Conservation (phyloP, 2,888 invertebrate genomes). For the Drosophila paranaensis region DNA sequence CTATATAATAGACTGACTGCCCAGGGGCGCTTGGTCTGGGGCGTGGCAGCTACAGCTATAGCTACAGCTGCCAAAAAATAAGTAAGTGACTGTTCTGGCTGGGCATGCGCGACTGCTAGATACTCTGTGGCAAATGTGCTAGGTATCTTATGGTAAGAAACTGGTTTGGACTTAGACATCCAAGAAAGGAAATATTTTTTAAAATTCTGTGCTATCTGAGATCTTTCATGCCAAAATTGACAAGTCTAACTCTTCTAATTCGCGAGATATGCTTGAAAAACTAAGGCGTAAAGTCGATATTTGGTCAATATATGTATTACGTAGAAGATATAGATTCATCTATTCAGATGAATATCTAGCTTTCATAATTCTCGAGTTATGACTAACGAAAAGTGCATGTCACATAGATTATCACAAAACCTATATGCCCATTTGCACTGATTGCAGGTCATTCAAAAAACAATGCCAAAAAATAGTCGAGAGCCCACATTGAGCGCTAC, state of each 20-base stretch:
- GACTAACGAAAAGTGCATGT: too few relatives aligned
- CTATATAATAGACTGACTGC: slow-evolving; percentile 51
- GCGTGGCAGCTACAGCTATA: slow-evolving; percentile 38
- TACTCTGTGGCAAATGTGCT: background rate
- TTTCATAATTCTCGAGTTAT: too few relatives aligned
- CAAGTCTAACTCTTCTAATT: background rate
- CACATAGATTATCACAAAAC: background rate
- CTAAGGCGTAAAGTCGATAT: too few relatives aligned
- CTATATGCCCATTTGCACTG: slow-evolving; percentile 4
- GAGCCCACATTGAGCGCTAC: slow-evolving; percentile 14
- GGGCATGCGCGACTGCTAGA: background rate
- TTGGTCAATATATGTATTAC: too few relatives aligned
- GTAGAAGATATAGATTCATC: too few relatives aligned
- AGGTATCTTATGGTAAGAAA: background rate
- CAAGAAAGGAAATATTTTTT: background rate
- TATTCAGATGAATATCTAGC: too few relatives aligned
- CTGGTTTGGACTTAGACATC: background rate
- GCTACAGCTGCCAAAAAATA: slow-evolving; percentile 45
- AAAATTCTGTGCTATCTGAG: background rate
- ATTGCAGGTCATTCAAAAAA: slow-evolving; percentile 26
- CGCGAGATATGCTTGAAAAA: background rate
- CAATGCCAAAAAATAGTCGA: background rate
- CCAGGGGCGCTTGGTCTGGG: slow-evolving; percentile 25
- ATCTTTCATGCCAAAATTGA: background rate
- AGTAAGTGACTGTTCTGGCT: background rate